phyloP scores from a whole-genome alignment of 2,888 invertebrate genomes.

The Epistrophe eligans region DNA sequence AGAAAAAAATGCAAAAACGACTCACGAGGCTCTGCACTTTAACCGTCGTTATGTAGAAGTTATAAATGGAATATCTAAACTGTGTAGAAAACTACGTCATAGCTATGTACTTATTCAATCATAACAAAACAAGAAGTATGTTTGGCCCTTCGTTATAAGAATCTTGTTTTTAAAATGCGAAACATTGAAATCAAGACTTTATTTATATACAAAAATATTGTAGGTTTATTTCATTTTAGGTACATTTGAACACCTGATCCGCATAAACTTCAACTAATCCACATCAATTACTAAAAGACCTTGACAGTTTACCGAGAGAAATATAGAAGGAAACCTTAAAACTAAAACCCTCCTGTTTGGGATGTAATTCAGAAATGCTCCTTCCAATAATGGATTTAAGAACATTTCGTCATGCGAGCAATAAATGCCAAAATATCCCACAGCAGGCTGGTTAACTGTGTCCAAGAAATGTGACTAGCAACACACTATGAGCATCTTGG shows the following conservation, averaged over 20 bases:
- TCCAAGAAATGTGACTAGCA: slow-evolving; percentile 49
- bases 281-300: background rate
- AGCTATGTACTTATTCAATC: too few species aligned
- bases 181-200: too few species aligned
- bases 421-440: slow-evolving; percentile 50
- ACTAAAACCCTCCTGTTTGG: slow-evolving; percentile 15
- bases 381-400: slow-evolving; percentile 70
- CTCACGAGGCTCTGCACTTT: too few species aligned
- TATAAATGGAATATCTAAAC: too few species aligned
- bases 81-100: too few species aligned
- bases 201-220: background rate
- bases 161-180: too few species aligned
- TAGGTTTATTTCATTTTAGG: background rate
- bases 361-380: slow-evolving; percentile 55
- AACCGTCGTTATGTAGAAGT: too few species aligned
- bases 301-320: background rate
- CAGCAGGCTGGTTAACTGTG: slow-evolving; percentile 50
- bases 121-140: too few species aligned
- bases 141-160: too few species aligned
- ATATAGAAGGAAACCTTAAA: slow-evolving; percentile 2
- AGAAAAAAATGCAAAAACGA: too few species aligned
- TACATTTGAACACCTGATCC: background rate
- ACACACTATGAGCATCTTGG: slow-evolving; percentile 40
- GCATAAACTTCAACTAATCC: background rate
- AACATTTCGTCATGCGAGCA: slow-evolving; percentile 66